Evolutionary conservation across 2,797 vertebrate genomes (phyloP).

Genomic region (Iguana delicatissima): DNA sequence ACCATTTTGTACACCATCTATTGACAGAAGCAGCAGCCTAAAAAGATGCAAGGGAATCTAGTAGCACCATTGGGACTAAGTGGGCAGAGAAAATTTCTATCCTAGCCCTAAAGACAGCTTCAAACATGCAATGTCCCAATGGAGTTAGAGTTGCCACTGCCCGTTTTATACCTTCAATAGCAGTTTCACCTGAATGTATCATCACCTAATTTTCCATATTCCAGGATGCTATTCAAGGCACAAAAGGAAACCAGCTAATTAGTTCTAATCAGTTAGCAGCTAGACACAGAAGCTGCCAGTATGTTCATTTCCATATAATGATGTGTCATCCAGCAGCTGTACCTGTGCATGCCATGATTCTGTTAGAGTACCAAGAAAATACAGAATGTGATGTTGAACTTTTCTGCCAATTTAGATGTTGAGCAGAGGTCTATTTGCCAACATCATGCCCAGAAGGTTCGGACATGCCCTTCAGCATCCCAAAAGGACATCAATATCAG

Average conservation of each 20-base stretch:
- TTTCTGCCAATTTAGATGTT: not conserved
- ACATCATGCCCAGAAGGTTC: not conserved
- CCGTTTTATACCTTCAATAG: not conserved
- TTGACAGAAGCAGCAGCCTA: too few relatives aligned
- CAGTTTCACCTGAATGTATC: not conserved
- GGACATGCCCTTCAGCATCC: not conserved
- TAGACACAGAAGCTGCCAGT: not conserved
- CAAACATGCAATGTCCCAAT: not conserved
- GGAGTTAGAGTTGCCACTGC: not conserved
- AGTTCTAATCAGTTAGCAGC: not conserved
- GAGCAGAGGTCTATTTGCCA: not conserved
- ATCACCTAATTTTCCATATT: not conserved
- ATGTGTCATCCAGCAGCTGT: not conserved
- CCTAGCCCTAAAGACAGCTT: not conserved
- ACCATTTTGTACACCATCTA: not conserved
- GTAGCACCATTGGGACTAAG: not conserved
- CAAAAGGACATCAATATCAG: not conserved
- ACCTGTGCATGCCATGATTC: not conserved
- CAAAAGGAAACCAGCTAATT: not conserved
- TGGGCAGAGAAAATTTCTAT: not conserved
- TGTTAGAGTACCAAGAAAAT: too few relatives aligned
- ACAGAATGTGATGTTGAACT: not conserved
- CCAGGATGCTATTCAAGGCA: not conserved
- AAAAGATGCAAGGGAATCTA: too few relatives aligned
- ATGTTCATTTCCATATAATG: not conserved